Base-by-base conservation (phyloP, 2,113 vertebrate genomes). In the Rhinolophus ferrumequinum region DNA sequence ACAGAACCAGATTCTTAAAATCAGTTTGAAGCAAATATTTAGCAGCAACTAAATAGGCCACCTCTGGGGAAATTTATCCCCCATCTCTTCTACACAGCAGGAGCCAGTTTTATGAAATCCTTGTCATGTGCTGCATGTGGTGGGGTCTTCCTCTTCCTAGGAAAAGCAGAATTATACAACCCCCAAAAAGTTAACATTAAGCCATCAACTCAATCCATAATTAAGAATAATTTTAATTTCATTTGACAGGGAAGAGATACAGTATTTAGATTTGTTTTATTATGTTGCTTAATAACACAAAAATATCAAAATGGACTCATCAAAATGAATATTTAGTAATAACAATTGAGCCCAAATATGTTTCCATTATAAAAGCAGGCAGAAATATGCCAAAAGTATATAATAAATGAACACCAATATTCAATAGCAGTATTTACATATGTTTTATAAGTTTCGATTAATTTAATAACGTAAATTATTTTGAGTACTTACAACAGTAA, bases 11-110 rank as follows among this genome's bases (percentile, higher is more conserved):
- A 67, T 67, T 33, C 7, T 4, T 56, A 41, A 50, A 79, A 67
- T 90, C 18, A 24, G 44, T 10, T 79, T 54, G 60, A 79, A 67
- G 18, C 41, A 66, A 89, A 77, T 89, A 89, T 30, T 79, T 79
- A 7, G 3, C 16, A 41, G 26, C 13, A 56, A 54, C 28, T 66
- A 56, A 67, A 80, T 22, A 47, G 26, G 13, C 2, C 33, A 35
- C n/a, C 8, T 69, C 12, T 13, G 3, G 13, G n/a, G 6, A 44
- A 22, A 38, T 19, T 56, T 54, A 12, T 69, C 21, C 67, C 16
- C 13, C 19, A 56, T 69, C 19, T 5, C 26, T 69, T 30, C 5
- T 4, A 11, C 5, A 38, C 30, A 44, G 41, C 13, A 69, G 13
- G 13, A 2, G 26, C 28, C 28, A 67, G 50, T 50, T 69, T 67